Evolutionary conservation across 2,888 invertebrate genomes (phyloP).

Genomic region (Drosophila cyrtoloma): DNA sequence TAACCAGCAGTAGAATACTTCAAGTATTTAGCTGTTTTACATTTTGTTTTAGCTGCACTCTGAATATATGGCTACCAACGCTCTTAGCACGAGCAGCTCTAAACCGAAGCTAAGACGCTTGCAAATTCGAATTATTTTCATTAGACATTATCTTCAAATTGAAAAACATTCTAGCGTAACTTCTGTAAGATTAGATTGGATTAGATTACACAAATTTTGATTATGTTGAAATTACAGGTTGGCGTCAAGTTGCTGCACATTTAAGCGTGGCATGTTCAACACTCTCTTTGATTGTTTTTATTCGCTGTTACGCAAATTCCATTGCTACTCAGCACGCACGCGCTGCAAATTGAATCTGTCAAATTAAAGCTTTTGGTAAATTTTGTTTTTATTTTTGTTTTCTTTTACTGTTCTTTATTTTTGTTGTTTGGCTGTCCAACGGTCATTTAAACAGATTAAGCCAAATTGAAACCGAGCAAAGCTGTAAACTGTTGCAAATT

Average conservation of each 20-base stretch:
- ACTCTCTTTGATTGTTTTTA: conserved; percentile 28
- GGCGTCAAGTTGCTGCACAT: conserved; percentile 10
- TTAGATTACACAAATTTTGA: not conserved
- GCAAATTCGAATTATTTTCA: not conserved
- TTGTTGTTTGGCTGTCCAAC: conserved; percentile 21
- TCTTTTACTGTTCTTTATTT: conserved; percentile 23
- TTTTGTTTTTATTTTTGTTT: conserved; percentile 44
- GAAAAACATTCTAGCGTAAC: not conserved
- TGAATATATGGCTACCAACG: not conserved
- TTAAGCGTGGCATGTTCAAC: conserved; percentile 3
- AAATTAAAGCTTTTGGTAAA: conserved; percentile 54
- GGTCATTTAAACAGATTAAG: conserved; percentile 73
- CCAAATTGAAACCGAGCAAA: conserved; percentile 68
- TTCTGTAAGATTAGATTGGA: not conserved
- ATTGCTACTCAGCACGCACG: conserved; percentile 3
- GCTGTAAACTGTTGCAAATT: conserved; percentile 57
- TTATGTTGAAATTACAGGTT: conserved; percentile 1
- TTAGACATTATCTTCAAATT: not conserved
- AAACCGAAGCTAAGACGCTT: not conserved
- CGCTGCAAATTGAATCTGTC: conserved; percentile 66
- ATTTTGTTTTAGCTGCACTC: not conserved
- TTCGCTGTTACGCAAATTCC: conserved; percentile 33
- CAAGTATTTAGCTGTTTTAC: not conserved
- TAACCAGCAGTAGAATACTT: not conserved
- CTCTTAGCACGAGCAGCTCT: not conserved